These are phyloP conservation scores for Metopia argyrocephala DNA, from an alignment of 2,888 invertebrate genomes.

Conservation along the genomic window DNA sequence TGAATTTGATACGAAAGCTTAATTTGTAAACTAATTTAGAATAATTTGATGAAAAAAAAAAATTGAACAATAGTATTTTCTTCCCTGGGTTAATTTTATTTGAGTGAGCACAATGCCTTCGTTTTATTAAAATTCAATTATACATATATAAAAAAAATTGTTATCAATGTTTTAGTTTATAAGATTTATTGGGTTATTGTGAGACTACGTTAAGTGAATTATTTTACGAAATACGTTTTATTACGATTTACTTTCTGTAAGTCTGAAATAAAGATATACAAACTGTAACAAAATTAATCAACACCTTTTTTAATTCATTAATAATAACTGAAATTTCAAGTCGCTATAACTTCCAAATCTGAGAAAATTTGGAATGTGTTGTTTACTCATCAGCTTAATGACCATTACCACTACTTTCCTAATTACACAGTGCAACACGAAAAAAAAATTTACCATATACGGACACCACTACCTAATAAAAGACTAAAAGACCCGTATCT, in stretches of 20 bases:
- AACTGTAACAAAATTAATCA: conserved; percentile 1
- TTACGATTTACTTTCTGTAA: conserved; percentile 45
- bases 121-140: background rate
- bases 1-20: conserved; percentile 25
- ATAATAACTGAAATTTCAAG: background rate
- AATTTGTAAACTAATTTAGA: conserved; percentile 37
- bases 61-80: too few species aligned
- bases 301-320: conserved; percentile 21
- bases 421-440: too few species aligned
- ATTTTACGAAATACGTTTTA: background rate
- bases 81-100: background rate
- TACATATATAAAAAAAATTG: conserved; percentile 3
- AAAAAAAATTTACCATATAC: too few species aligned
- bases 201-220: conserved; percentile 15
- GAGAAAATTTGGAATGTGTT: too few species aligned
- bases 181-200: conserved; percentile 16
- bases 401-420: too few species aligned
- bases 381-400: too few species aligned
- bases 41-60: conserved; percentile 20
- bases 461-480: too few species aligned
- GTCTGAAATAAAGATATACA: background rate
- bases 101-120: background rate
- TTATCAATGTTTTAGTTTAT: conserved; percentile 18
- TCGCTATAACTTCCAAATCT: too few species aligned
- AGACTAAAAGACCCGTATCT: too few species aligned